Conservation (phyloP, 1,140 invertebrate species). For the Bombus waltoni region DNA sequence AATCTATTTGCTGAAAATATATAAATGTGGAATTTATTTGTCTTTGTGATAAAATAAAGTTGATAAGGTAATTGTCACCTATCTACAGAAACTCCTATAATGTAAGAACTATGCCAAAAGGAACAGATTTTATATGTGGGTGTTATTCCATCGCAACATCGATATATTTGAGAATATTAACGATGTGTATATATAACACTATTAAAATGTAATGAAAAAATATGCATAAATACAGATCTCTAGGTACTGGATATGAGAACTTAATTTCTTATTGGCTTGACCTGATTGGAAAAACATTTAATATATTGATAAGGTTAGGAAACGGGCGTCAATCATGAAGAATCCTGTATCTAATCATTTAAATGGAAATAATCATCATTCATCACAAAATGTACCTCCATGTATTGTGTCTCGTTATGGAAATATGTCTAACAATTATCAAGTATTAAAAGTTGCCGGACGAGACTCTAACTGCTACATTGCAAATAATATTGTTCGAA, state of each 20-base stretch:
- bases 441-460: constrained; percentile 61
- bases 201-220: constrained; percentile 28
- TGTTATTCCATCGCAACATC: constrained; percentile 9
- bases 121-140: background rate
- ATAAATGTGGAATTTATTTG: background rate
- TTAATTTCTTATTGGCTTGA: constrained; percentile 10
- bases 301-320: constrained; percentile 41
- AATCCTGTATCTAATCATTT: constrained; percentile 51
- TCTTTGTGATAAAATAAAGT: background rate
- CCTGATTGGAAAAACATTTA: background rate
- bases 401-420: constrained; percentile 53
- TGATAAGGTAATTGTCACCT: background rate
- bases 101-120: constrained; percentile 5
- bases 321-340: constrained; percentile 51
- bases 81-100: background rate
- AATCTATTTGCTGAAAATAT: background rate
- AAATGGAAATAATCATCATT: constrained; percentile 48
- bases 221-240: constrained; percentile 30
- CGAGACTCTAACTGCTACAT: constrained; percentile 64
- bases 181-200: background rate
- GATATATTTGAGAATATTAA: constrained; percentile 6
- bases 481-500: constrained; percentile 64
- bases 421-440: constrained; percentile 59
- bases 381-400: constrained; percentile 39
- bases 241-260: background rate